phyloP scores from a whole-genome alignment of 2,888 invertebrate species.

The Oegoconia quadripuncta region DNA sequence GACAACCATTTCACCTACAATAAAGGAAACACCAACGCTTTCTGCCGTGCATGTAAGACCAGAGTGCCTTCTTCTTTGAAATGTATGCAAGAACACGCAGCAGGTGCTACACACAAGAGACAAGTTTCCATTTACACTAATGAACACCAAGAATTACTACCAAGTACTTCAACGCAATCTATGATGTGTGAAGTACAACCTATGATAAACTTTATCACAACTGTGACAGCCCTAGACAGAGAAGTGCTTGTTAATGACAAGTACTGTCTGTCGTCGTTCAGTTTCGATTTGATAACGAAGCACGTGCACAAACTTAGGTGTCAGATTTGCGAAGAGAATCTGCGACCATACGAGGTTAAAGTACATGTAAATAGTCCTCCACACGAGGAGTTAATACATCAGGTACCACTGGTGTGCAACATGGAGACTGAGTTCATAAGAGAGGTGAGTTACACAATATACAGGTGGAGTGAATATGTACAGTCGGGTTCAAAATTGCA shows the following conservation, averaged over 20 bases:
- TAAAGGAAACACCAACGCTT: slow-evolving; percentile 22
- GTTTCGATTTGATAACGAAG: slow-evolving; percentile 25
- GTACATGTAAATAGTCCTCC: slow-evolving; percentile 7
- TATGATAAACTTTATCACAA: slow-evolving; percentile 10
- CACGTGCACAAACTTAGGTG: slow-evolving; percentile 21
- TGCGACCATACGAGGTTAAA: background rate
- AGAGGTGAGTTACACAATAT: slow-evolving; percentile 19
- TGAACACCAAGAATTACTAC: too few relatives aligned
- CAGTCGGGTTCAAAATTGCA: too few relatives aligned
- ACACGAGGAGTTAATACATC: slow-evolving; percentile 13
- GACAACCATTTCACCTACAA: slow-evolving; percentile 30
- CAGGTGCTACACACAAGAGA: slow-evolving; percentile 31
- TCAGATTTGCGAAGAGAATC: slow-evolving; percentile 24
- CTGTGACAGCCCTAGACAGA: background rate
- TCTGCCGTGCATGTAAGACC: slow-evolving; percentile 29
- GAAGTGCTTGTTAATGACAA: slow-evolving; percentile 30
- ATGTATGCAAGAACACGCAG: slow-evolving; percentile 37
- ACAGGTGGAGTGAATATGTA: too few relatives aligned
- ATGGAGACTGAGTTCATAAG: slow-evolving; percentile 22
- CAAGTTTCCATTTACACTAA: slow-evolving; percentile 5
- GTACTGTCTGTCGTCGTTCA: slow-evolving; percentile 23
- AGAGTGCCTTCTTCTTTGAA: slow-evolving; percentile 28
- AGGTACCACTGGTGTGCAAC: slow-evolving; percentile 14
- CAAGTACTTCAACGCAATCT: slow-evolving; percentile 15
- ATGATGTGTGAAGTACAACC: slow-evolving; percentile 8